phyloP scores from a whole-genome alignment of 2,888 invertebrate species.

The Aromia moschata region DNA sequence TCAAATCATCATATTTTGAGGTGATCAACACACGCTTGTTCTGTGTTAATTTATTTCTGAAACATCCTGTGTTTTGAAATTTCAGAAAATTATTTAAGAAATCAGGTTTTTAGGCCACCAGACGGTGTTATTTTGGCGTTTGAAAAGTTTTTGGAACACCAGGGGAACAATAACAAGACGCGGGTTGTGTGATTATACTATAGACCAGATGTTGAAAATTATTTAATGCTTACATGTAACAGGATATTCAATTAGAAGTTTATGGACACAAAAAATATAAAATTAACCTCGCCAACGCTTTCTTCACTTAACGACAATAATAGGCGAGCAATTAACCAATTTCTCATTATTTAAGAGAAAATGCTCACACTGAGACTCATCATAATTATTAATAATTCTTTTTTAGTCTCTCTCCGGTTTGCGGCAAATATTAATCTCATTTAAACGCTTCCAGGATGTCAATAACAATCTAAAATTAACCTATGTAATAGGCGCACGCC shows the following conservation, averaged over 20 bases:
- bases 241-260: no score
- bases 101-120: no score
- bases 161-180: no score
- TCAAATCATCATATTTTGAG: no score
- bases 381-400: not conserved
- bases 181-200: no score
- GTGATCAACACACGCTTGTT: no score
- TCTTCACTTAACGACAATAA: not conserved
- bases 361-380: no score
- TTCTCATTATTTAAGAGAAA: not conserved
- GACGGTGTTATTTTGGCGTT: no score
- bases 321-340: not conserved
- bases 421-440: constrained; percentile 13
- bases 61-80: no score
- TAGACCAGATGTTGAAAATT: not conserved
- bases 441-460: constrained; percentile 6
- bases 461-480: constrained; percentile 18
- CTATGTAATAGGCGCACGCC: not conserved
- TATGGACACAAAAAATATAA: not conserved
- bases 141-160: no score
- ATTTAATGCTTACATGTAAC: not conserved
- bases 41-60: no score
- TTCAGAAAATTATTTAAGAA: no score
- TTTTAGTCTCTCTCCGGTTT: constrained; percentile 1
- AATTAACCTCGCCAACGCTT: not conserved